phyloP scores from a whole-genome alignment of 2,113 vertebrate species.

The Athene cunicularia region DNA sequence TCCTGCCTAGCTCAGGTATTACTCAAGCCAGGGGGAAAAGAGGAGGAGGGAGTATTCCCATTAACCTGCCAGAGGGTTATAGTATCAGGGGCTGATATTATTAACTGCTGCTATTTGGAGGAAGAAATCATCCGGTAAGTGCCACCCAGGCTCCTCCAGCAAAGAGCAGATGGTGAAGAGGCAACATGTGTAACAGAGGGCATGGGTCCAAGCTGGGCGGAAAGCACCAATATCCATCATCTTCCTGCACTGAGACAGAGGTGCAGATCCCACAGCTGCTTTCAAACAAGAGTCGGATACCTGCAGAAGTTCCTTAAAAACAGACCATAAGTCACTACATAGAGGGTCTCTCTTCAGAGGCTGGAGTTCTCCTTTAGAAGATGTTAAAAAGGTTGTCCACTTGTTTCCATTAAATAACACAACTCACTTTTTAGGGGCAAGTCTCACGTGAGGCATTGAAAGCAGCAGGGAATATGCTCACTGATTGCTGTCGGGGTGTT shows the following conservation, averaged over 20 bases:
- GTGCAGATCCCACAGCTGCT: not conserved
- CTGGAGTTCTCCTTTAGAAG: accelerated
- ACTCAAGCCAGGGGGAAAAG: not conserved
- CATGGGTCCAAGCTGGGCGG: not conserved
- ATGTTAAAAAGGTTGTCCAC: not conserved
- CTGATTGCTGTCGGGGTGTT: accelerated
- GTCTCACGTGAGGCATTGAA: not conserved
- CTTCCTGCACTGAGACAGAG: not conserved
- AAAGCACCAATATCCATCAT: not conserved
- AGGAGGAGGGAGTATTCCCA: not conserved
- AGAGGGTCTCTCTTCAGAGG: not conserved
- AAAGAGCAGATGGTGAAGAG: not conserved
- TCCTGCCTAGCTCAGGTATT: not conserved
- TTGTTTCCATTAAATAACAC: not conserved
- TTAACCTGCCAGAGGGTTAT: not conserved
- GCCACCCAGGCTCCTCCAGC: not conserved
- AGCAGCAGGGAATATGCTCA: accelerated
- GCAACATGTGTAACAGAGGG: accelerated
- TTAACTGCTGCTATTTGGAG: not conserved
- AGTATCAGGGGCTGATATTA: not conserved
- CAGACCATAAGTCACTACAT: accelerated
- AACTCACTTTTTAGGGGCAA: not conserved
- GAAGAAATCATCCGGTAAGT: not conserved
- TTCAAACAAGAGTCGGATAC: not conserved
- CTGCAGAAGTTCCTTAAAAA: not conserved